These are phyloP conservation scores for Drosophila imparisetae DNA, from an alignment of 2,888 invertebrate species.

Conservation along the genomic window DNA sequence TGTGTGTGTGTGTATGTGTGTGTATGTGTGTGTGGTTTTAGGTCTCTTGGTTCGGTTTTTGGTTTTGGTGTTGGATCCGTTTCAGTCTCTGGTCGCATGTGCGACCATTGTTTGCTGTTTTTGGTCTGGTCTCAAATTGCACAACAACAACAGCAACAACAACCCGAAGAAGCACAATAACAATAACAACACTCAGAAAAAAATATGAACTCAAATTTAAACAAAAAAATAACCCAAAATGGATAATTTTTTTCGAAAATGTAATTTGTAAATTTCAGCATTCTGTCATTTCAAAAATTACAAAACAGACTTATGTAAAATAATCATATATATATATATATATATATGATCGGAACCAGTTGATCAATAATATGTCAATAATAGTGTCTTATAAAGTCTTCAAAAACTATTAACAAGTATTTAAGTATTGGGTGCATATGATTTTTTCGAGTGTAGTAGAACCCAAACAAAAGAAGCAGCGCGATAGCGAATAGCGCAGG, in stretches of 20 bases:
- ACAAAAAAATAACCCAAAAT: neutral
- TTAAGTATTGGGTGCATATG: neutral
- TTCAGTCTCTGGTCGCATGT: conserved; percentile 38
- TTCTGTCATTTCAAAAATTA: neutral
- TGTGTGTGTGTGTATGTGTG: neutral
- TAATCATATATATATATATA: too few relatives aligned
- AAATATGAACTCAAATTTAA: too few relatives aligned
- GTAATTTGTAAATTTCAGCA: neutral
- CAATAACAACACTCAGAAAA: conserved; percentile 24
- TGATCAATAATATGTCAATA: too few relatives aligned
- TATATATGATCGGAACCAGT: too few relatives aligned
- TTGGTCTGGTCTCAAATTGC: conserved; percentile 61
- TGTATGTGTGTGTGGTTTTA: neutral
- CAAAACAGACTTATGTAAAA: neutral
- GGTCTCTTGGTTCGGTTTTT: conserved; percentile 12
- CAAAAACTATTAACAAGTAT: too few relatives aligned
- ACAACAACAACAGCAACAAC: conserved; percentile 39
- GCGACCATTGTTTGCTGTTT: conserved; percentile 29
- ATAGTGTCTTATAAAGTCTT: too few relatives aligned
- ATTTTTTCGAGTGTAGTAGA: neutral
- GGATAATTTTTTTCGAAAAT: neutral
- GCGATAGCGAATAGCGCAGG: neutral
- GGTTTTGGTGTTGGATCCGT: conserved; percentile 25
- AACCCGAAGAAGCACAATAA: conserved; percentile 34
- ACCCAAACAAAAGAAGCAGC: conserved; percentile 16